Evolutionary conservation across 2,888 invertebrate species (phyloP).

Genomic region (Conchocele bisecta): DNA sequence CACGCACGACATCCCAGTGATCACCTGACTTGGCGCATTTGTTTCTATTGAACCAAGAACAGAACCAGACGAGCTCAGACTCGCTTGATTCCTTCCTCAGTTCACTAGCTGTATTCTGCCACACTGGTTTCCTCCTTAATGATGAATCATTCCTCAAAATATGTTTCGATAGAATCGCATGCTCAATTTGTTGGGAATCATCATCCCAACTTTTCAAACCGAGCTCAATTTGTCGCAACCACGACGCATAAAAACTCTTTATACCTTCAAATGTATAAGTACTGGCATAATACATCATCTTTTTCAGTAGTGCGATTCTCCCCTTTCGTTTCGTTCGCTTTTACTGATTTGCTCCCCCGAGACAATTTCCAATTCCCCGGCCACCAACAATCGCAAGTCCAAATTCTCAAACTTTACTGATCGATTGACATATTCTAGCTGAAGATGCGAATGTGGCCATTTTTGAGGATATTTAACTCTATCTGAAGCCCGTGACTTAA

Average conservation of each 20-base stretch:
- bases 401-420: not conserved
- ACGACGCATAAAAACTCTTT: not conserved
- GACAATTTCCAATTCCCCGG: not conserved
- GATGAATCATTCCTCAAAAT: no score
- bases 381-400: not conserved
- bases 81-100: no score
- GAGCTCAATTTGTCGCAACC: not conserved
- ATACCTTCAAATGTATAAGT: not conserved
- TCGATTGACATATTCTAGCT: not conserved
- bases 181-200: not conserved
- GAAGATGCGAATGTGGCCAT: not conserved
- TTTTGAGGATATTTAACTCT: not conserved
- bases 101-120: no score
- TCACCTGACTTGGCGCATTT: no score
- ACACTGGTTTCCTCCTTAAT: no score
- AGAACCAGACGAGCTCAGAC: no score
- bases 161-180: not conserved
- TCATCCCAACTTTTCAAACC: not conserved
- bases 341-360: not conserved
- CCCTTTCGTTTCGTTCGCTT: not conserved
- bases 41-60: no score
- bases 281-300: not conserved
- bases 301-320: not conserved
- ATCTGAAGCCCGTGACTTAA: not conserved
- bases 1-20: no score